Conservation (phyloP, 2,888 invertebrate species). For the Alentia gelatinosa region DNA sequence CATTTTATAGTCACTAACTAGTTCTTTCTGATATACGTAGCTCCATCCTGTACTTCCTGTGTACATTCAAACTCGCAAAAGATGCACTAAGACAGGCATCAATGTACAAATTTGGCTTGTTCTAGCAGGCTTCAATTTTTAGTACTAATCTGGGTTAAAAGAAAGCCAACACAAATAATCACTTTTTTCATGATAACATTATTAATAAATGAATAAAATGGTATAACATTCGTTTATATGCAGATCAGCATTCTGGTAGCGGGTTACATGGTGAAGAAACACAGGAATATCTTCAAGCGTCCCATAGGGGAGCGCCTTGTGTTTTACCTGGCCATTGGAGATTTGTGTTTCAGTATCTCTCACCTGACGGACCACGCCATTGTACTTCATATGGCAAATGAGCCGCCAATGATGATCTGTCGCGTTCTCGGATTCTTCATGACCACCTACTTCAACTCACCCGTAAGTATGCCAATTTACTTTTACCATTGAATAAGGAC, state of each 20-base stretch:
- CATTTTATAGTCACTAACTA: background rate
- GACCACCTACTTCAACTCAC: conserved; percentile 2
- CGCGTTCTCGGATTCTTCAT: conserved; percentile 4
- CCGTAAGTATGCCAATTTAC: conserved; percentile 15
- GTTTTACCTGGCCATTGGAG: conserved; percentile 37
- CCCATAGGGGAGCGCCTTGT: conserved; percentile 52
- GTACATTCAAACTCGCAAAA: background rate
- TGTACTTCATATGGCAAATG: background rate
- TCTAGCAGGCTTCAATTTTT: background rate
- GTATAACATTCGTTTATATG: background rate
- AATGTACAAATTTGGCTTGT: background rate
- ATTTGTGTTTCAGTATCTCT: conserved; percentile 20
- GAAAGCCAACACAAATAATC: background rate
- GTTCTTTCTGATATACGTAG: background rate
- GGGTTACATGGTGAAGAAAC: conserved; percentile 2
- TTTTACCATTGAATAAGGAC: no score
- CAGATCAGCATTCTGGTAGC: conserved; percentile 9
- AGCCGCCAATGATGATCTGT: background rate
- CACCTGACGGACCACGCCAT: conserved; percentile 5
- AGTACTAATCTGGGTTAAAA: background rate
- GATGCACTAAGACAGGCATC: background rate
- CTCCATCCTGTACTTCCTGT: background rate
- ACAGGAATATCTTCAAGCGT: conserved; percentile 32
- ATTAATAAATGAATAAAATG: background rate
- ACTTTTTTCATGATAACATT: background rate